phyloP scores from a whole-genome alignment of 2,888 invertebrate species.

The Pycnomerus fuliginosus region DNA sequence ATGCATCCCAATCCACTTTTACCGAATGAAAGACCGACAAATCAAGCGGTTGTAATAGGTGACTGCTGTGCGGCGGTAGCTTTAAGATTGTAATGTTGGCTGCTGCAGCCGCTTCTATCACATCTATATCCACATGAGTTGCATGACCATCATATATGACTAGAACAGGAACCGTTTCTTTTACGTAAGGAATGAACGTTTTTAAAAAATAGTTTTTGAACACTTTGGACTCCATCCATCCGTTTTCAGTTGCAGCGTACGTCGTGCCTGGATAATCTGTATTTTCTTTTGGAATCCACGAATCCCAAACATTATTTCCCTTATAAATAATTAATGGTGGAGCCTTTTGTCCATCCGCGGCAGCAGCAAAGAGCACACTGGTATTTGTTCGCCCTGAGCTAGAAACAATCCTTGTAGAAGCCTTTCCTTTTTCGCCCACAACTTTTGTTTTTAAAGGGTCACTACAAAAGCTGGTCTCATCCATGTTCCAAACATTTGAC shows the following conservation, averaged over 20 bases:
- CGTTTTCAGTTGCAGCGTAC: slow-evolving; percentile 28
- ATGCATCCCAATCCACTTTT: slow-evolving; percentile 14
- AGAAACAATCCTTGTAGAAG: slow-evolving; percentile 25
- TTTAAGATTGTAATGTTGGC: slow-evolving; percentile 15
- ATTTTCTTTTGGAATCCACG: slow-evolving; percentile 29
- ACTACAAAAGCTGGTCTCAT: slow-evolving; percentile 18
- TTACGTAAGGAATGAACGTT: not conserved
- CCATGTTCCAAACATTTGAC: slow-evolving; percentile 13
- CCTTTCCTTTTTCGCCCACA: slow-evolving; percentile 12
- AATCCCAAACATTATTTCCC: slow-evolving; percentile 34
- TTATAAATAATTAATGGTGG: not conserved
- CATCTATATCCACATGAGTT: not conserved
- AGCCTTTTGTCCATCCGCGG: slow-evolving; percentile 24
- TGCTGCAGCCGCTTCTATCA: slow-evolving; percentile 1
- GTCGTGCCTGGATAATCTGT: slow-evolving; percentile 14
- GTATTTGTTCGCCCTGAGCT: slow-evolving; percentile 36
- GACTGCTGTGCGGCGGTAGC: slow-evolving; percentile 39
- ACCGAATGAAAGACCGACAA: slow-evolving; percentile 32
- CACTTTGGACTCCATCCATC: slow-evolving; percentile 36
- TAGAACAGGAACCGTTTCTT: not conserved
- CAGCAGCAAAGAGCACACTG: slow-evolving; percentile 27
- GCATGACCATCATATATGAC: not conserved
- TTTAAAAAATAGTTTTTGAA: no score
- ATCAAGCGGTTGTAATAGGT: slow-evolving; percentile 36
- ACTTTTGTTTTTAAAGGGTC: slow-evolving; percentile 13